Percentiles rank a stretch among this genome's conserved stretches.
These are phyloP conservation scores for Sycobia sp. DNA, from an alignment of 1,140 invertebrate genomes.

Conservation along the genomic window DNA sequence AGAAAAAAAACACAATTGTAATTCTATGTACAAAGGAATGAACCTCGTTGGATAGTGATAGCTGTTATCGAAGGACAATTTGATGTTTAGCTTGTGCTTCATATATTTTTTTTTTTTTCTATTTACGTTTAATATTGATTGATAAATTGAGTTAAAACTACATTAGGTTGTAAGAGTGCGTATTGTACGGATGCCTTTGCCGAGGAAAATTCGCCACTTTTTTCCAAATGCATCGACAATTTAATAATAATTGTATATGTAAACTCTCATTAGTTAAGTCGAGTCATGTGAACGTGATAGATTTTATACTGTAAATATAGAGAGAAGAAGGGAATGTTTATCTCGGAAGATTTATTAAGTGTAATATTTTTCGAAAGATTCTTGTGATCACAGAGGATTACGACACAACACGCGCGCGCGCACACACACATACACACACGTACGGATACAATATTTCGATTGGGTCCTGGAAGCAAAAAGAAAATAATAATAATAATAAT, in stretches of 20 bases:
- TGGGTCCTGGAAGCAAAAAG: no score
- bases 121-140: background rate
- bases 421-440: no score
- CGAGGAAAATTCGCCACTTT: background rate
- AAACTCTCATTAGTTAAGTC: no score
- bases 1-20: no score
- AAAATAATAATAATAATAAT: no score
- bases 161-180: constrained; percentile 14
- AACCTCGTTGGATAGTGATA: constrained; percentile 19
- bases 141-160: background rate
- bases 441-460: no score
- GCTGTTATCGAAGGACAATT: constrained; percentile 13
- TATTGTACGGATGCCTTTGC: background rate
- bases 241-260: background rate
- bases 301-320: constrained; percentile 32
- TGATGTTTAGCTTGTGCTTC: constrained; percentile 8
- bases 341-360: constrained; percentile 13
- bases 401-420: no score
- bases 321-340: background rate
- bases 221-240: constrained; percentile 13
- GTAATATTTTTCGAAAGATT: constrained; percentile 24
- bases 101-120: no score
- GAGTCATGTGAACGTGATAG: constrained; percentile 15
- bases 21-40: constrained; percentile 17
- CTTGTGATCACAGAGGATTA: no score